Evolutionary conservation across 2,888 invertebrate species (phyloP).

Genomic region (Dastarcus helophoroides): DNA sequence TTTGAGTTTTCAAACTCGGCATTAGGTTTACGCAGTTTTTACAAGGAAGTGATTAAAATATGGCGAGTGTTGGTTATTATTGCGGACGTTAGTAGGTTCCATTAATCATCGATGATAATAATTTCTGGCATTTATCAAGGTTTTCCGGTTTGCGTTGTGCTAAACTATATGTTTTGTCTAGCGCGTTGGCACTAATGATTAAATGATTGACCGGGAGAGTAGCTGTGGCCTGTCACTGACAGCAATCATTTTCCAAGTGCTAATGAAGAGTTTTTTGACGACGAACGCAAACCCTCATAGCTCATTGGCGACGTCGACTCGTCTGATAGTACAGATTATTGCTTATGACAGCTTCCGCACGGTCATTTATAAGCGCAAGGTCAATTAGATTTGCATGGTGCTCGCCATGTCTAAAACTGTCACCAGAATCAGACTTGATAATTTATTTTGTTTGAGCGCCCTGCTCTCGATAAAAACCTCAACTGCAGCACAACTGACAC

Average conservation of each 20-base stretch:
- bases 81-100: too few species aligned
- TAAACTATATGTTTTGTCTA: constrained; percentile 25
- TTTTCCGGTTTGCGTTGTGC: constrained; percentile 26
- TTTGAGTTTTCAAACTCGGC: too few species aligned
- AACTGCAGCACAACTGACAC: too few species aligned
- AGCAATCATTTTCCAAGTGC: constrained; percentile 38
- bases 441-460: too few species aligned
- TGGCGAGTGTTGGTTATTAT: too few species aligned
- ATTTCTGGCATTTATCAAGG: constrained; percentile 33
- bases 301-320: constrained; percentile 32
- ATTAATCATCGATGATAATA: constrained; percentile 33
- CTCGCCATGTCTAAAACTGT: too few species aligned
- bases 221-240: constrained; percentile 31
- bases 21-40: too few species aligned
- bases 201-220: constrained; percentile 34
- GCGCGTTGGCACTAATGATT: constrained; percentile 27
- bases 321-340: constrained; percentile 36
- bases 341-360: constrained; percentile 35
- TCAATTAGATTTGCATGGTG: constrained; percentile 36
- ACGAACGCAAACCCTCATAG: constrained; percentile 33
- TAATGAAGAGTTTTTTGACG: constrained; percentile 38
- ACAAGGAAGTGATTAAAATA: too few species aligned
- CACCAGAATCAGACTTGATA: too few species aligned
- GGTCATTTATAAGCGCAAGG: constrained; percentile 38
- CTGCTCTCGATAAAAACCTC: too few species aligned